Evolutionary conservation across 2,888 invertebrate species (phyloP), one percentile per base, ranked within the genome.

Genomic region (Eilema sororculum): DNA sequence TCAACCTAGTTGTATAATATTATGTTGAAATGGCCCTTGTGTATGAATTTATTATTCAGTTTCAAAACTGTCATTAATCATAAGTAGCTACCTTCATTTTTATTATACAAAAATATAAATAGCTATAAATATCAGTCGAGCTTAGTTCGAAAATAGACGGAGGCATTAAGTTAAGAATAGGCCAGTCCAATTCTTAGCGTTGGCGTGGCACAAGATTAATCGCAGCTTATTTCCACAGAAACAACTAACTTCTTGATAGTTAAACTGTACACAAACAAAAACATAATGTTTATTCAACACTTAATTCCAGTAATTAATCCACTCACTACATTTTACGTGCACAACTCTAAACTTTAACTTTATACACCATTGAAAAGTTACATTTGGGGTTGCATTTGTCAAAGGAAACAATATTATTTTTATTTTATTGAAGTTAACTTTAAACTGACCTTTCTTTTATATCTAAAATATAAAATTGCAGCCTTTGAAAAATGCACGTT

Each of bases 311-410:
- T 52, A 37, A 61, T 60, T 65, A 57, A 65, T 65, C 9, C 24
- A 60, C 22, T 30, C 41, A 20, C 25, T 20, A 56, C 65, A 60
- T 65, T 57, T 65, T 56, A 60, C 28, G 28, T 24, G 0, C 13
- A 41, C 57, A 65, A 30, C 60, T 60, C 10, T 58, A 56, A 63
- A 70, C n/a, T n/a, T n/a, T n/a, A 70, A 76, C 69, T 69, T 59
- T 64, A 72, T 37, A 37, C 37, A 12, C 33, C 33, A 37, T 37
- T 12, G 12, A 37, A 37, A 37, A 37, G 33, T 37, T 37, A 12
- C 33, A 37, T 37, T 2, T 37, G 3, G 12, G 33, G 12, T 37
- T 37, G 12, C 12, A 37, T 37, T 37, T 37, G 30, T 37, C 12
- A 37, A 12, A 37, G 10, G 33, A 37, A 1, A 12, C 33, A 33